Evolutionary conservation across 2,797 vertebrate genomes (phyloP).

Genomic region (Paguma larvata): DNA sequence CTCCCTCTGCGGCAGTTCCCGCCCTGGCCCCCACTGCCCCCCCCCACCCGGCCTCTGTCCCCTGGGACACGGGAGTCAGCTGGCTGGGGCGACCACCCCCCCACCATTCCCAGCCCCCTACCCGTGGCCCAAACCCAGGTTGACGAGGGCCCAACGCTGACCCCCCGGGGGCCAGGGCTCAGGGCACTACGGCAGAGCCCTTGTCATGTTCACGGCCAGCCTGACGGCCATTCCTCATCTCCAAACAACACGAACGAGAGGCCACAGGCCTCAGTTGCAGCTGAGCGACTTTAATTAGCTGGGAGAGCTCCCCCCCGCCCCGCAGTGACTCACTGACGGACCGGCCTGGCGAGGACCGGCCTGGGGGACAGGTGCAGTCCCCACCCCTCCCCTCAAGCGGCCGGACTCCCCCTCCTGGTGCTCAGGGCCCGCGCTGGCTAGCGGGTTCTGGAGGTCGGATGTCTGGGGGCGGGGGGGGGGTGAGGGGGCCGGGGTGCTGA

Average conservation of each 20-base stretch:
- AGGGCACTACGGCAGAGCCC: neutral
- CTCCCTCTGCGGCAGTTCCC: neutral
- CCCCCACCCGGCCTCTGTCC: neutral
- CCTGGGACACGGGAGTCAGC: neutral
- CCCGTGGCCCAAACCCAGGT: neutral
- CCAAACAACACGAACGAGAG: slow-evolving; percentile 76
- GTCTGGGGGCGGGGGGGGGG: neutral
- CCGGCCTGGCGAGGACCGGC: neutral
- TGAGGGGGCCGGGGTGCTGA: neutral
- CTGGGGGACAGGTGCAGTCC: neutral
- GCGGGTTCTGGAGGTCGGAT: slow-evolving; percentile 54
- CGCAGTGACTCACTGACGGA: slow-evolving; percentile 60
- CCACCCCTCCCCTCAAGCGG: neutral
- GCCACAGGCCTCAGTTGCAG: slow-evolving; percentile 72
- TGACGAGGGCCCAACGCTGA: neutral
- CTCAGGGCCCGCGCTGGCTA: neutral
- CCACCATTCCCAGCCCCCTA: neutral
- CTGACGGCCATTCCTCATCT: slow-evolving; percentile 63
- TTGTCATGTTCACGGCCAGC: neutral
- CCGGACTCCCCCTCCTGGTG: neutral
- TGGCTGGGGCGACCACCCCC: neutral
- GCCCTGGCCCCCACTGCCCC: no score
- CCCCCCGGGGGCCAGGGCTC: neutral
- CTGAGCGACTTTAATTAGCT: slow-evolving; percentile 79
- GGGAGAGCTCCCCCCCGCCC: slow-evolving; percentile 64